Evolutionary conservation across 1,140 invertebrate species (phyloP), one percentile per base, ranked within the genome.

Genomic region (Ruditapes philippinarum): DNA sequence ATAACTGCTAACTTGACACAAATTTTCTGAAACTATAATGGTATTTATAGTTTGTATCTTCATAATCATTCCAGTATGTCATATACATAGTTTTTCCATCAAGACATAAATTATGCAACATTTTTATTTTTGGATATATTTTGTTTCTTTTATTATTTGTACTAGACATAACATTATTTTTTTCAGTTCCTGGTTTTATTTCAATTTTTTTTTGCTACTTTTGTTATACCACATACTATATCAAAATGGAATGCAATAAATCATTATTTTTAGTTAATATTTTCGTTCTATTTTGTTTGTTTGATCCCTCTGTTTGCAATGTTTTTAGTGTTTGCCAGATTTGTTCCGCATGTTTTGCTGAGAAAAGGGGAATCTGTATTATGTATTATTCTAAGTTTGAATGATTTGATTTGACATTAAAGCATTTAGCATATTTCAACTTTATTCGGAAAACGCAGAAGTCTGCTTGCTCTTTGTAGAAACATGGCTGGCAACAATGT

Each of bases 71-170:
- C 65, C 65, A 70, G 19, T 38, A 7, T 38, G n/a, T 38, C 33
- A 70, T 19, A 65, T 36, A 17, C 65, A n/a, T 70, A 70, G 36
- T 25, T 38, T 70, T 38, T 70, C 65, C 65, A 70, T 70, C 31
- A 19, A 70, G 14, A 14, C 38, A 12, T 70, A 28, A 7, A 4
- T 38, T n/a, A 38, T 62, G 57, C 28, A 62, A 25, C 25, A 9
- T 62, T n/a, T 28, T 28, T 28, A 28, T 28, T 19, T 62, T 62
- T n/a, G n/a, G n/a, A n/a, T n/a, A n/a, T n/a, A n/a, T n/a, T 28
- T 62, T 28, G n/a, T 62, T 62, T 62, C 7, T 9, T 65, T 70
- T 70, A 19, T 38, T 70, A 19, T 38, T 70, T 70, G 36, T 1
- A 70, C 9, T 38, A 38, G 65, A 7, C 22, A 38, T 70, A 17